A percentile compares a stretch with the other conserved stretches of the same genome.
Conservation (phyloP, 2,113 vertebrate species). For the Rallus limicola region DNA sequence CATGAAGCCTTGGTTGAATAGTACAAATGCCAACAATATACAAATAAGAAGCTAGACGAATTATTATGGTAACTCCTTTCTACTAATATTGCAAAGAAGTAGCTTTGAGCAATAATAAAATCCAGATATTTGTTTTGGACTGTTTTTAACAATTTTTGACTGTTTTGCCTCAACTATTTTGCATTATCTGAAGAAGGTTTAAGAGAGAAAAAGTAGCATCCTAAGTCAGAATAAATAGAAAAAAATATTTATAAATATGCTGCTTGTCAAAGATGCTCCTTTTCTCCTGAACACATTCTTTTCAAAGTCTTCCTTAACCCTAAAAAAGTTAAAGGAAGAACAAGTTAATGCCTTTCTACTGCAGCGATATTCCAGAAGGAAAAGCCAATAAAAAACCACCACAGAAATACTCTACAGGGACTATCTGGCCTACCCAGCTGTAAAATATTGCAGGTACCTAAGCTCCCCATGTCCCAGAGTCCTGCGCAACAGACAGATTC, state of each 20-base stretch:
- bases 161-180: neutral
- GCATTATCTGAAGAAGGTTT: neutral
- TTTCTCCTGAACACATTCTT: neutral
- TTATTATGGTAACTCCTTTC: neutral
- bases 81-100: neutral
- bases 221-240: neutral
- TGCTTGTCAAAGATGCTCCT: neutral
- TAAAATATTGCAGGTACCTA: neutral
- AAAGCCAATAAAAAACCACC: neutral
- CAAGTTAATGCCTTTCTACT: neutral
- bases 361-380: neutral
- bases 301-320: neutral
- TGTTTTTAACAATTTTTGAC: neutral
- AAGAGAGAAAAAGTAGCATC: neutral
- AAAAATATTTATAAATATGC: neutral
- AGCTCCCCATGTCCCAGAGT: neutral
- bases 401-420: neutral
- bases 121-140: neutral
- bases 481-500: neutral
- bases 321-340: neutral
- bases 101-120: neutral
- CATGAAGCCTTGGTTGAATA: neutral
- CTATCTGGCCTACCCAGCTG: neutral
- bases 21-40: neutral
- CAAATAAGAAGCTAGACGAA: neutral